Evolutionary conservation across 2,797 vertebrate genomes (phyloP), one percentile per base, ranked within the genome.

Genomic region (Echiichthys vipera): DNA sequence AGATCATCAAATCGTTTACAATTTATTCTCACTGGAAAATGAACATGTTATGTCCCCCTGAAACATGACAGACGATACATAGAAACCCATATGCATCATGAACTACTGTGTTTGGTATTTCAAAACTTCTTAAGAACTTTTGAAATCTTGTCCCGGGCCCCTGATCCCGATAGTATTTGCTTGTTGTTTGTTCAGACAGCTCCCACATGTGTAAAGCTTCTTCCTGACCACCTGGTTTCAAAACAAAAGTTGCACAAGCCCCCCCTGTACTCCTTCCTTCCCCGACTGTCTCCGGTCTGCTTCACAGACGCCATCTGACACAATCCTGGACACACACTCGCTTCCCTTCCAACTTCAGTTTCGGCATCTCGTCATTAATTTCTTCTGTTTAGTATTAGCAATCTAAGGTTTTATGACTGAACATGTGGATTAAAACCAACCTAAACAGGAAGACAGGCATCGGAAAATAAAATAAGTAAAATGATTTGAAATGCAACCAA

Each of bases 201-300:
- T 88, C 84, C 73, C 71, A 71, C 45, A 56, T 53, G 61, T 79
- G 62, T 29, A 77, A 65, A 78, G 54, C 57, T 42, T 47, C 59
- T 75, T 90, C 86, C 85, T 88, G 87, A 53, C 65, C 74, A 65
- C 56, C 72, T 76, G 74, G 9, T 51, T 58, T 65, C 14, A 62
- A 29, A 51, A 25, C 22, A 2, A 39, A 22, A 61, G 37, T 30
- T 9, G 37, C 25, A 30, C 22, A 7, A 65, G 1, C 18, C 32
- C 63, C 32, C 63, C 69, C 29, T 5, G 20, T 18, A 22, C 32
- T 8, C 42, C 81, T 71, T 75, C 63, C 82, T 61, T 40, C 45
- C 49, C 37, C 34, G 5, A 7, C 39, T 29, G 42, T 65, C 64
- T 73, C 25, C 25, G 11, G 43, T 45, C 70, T 54, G 65, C 46